Percentiles rank a stretch among this genome's conserved stretches.
phyloP scores from a whole-genome alignment of 2,797 vertebrate species.

The Danio jaintianensis region DNA sequence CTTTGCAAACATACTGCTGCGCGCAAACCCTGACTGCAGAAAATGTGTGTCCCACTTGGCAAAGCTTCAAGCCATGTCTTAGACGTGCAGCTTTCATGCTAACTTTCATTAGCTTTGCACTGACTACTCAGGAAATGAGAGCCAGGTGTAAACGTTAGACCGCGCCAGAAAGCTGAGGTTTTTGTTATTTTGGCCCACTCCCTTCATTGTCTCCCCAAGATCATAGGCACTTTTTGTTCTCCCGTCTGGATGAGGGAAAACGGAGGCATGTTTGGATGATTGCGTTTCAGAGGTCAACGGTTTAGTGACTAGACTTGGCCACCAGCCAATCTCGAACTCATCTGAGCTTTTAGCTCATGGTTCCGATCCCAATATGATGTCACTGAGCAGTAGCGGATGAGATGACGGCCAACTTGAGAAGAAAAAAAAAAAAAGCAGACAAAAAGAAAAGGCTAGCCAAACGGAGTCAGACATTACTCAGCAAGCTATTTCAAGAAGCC shows the following conservation, averaged over 20 bases:
- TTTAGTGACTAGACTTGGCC: slow-evolving; percentile 54
- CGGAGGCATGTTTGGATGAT: slow-evolving; percentile 49
- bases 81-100: slow-evolving; percentile 23
- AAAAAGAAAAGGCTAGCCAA: slow-evolving; percentile 63
- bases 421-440: slow-evolving; percentile 45
- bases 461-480: slow-evolving; percentile 80
- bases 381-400: slow-evolving; percentile 56
- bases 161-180: slow-evolving; percentile 63
- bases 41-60: slow-evolving; percentile 26
- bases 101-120: slow-evolving; percentile 60
- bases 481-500: slow-evolving; percentile 72
- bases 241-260: slow-evolving; percentile 40
- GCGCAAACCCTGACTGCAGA: background rate
- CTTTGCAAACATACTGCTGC: slow-evolving; percentile 23
- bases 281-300: slow-evolving; percentile 59
- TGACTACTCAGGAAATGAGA: slow-evolving; percentile 67
- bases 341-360: slow-evolving; percentile 62
- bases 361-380: slow-evolving; percentile 60
- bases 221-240: slow-evolving; percentile 55
- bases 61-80: slow-evolving; percentile 16
- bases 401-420: slow-evolving; percentile 58
- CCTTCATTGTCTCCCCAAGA: slow-evolving; percentile 64
- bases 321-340: slow-evolving; percentile 45
- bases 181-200: slow-evolving; percentile 49
- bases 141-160: slow-evolving; percentile 68